Base-by-base conservation (phyloP, 2,888 invertebrate species). In the Laspeyria flexula region DNA sequence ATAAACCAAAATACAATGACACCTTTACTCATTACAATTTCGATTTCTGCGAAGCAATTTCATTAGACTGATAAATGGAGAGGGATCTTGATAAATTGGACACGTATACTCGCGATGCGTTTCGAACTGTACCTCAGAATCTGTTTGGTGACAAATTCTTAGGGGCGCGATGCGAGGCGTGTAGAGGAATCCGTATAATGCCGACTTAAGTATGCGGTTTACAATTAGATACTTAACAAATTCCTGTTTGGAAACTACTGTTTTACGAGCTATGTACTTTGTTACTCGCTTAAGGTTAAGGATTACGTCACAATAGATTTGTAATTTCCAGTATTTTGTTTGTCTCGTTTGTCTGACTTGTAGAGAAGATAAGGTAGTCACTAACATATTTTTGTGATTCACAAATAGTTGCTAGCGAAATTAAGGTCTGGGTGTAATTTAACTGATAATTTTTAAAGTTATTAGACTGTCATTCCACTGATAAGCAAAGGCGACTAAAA, bases 181-280 rank as follows among this genome's bases (percentile, higher is more conserved):
- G 42, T 46, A 43, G 43, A 35, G 50, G 50, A 34, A 43, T 50
- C 37, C 39, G 30, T 43, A 46, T 43, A 50, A 55, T 46, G 18
- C 50, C 29, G 39, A 23, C 15, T 46, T 55, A 50, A 55, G 39
- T 46, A 30, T 6, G 27, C 31, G 34, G 40, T 50, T 46, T 46
- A 35, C 43, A 49, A 27, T 43, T 43, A 52, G 43, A 31, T 34
- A 16, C 18, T 18, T 34, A 34, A n/a, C 16, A 18, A 3, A 34
- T 34, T 1, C 15, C 18, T 18, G 10, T 18, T 10, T 31, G 7
- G 12, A 6, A 31, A 7, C 31, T 30, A n/a, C 4, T 12, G n/a
- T 4, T 21, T 21, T 21, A 21, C 21, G 2, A 10, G 4, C 11
- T n/a, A 5, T 12, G 12, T 11, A 11, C 11, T 30, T 12, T 30